Evolutionary conservation across 53 echinoderm and acorn worm species (phyloP), one percentile per base, ranked within the genome.

Genomic region (Mesocentrotus franciscanus): DNA sequence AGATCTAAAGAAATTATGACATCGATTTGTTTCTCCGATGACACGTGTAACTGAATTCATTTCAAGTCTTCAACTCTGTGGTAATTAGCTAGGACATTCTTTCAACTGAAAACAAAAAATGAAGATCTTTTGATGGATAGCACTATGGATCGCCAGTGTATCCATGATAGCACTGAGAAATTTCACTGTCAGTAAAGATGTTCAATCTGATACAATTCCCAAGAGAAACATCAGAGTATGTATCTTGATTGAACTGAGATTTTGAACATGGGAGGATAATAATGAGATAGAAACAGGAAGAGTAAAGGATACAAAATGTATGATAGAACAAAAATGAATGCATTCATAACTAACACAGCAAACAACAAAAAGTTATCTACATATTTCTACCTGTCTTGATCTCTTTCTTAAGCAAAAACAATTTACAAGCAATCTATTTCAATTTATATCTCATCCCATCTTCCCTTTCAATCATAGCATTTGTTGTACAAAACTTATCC

Each of bases 41-140:
- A 42, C 42, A 81, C 27, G 81, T 76, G 33, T 78, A 78, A 78
- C 78, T 78, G 9, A 34, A 78, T 78, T 78, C 78, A 78, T 78
- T 78, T 34, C 64, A 64, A 64, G 64, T 64, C 64, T 64, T 64
- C 42, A 81, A 18, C 42, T 81, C 9, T 10, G 18, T 81, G 81
- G 36, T 81, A 42, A 42, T 81, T 76, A 32, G 14, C 22, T 81
- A 18, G 8, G 22, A 22, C 9, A 17, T 81, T 64, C 17, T 42
- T 81, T 81, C 7, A 18, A 76, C 0, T 30, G 75, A 12, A 76
- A 81, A 39, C 17, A 36, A 22, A 42, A 81, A 18, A 81, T 13
- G 29, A 4, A 33, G 10, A 76, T 39, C 16, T 35, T 36, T 32
- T 36, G 22, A 81, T 18, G 81, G 42, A 39, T 13, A 81, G 1